Percentiles rank a stretch among this genome's conserved stretches.
These are phyloP conservation scores for Nasalis larvatus DNA, from an alignment of 2,113 vertebrate genomes.

Conservation along the genomic window DNA sequence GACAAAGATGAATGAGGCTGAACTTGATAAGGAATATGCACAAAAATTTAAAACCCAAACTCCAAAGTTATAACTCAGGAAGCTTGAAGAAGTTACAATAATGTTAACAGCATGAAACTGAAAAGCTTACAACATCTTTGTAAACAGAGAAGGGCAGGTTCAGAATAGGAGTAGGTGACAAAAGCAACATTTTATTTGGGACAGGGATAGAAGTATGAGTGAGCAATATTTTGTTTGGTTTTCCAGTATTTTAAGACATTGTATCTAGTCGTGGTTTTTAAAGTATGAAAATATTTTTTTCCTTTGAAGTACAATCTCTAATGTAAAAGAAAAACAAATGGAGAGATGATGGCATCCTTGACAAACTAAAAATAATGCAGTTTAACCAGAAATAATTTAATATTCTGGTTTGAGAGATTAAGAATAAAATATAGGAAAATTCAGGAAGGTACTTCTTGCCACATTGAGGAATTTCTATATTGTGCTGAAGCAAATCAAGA, in stretches of 20 bases:
- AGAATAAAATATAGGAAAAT: neutral
- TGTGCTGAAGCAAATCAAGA: neutral
- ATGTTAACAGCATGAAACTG: neutral
- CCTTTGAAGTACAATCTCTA: neutral
- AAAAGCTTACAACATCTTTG: neutral
- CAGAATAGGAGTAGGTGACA: neutral
- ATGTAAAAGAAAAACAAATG: neutral
- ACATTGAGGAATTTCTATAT: neutral
- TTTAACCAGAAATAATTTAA: neutral
- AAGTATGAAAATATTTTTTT: neutral
- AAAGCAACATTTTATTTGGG: neutral
- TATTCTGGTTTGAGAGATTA: neutral
- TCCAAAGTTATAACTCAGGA: neutral
- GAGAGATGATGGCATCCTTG: neutral
- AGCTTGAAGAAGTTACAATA: neutral
- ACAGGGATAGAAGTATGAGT: neutral
- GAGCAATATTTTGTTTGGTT: neutral
- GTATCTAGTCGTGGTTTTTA: neutral
- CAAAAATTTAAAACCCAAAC: neutral
- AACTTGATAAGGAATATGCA: neutral
- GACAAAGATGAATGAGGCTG: neutral
- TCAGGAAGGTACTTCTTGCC: neutral
- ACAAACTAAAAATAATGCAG: neutral
- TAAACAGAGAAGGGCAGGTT: neutral
- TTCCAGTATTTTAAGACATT: neutral